Percentiles rank a stretch among this genome's conserved stretches.
phyloP scores from a whole-genome alignment of 2,113 vertebrate species.

The Furnarius figulus region DNA sequence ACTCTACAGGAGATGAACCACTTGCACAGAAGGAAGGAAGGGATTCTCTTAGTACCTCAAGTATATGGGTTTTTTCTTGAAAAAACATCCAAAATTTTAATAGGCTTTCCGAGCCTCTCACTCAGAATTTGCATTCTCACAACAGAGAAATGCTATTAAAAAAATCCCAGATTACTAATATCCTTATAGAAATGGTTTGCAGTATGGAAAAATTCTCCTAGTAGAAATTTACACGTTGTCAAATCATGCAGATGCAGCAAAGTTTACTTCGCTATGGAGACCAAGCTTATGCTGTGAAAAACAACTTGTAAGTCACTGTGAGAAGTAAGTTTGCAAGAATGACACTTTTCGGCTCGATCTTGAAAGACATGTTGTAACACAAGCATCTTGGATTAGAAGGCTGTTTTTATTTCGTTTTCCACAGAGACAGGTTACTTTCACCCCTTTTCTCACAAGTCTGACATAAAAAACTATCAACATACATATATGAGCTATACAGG shows the following conservation, averaged over 20 bases:
- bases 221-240: background rate
- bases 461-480: background rate
- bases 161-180: background rate
- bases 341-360: background rate
- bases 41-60: background rate
- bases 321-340: background rate
- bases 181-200: background rate
- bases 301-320: background rate
- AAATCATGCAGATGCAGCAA: background rate
- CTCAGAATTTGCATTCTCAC: background rate
- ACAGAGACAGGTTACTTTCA: background rate
- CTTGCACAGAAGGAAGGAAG: background rate
- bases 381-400: background rate
- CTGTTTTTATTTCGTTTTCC: conserved; percentile 4
- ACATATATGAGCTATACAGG: background rate
- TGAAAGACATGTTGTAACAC: background rate
- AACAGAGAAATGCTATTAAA: background rate
- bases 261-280: background rate
- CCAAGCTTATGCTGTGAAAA: background rate
- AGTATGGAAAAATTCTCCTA: background rate
- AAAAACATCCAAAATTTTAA: background rate
- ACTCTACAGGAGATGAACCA: background rate
- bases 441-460: background rate
- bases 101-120: background rate
- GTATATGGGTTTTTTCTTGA: background rate